Conservation (phyloP, 2,113 vertebrate genomes). For the Oncorhynchus nerka region DNA sequence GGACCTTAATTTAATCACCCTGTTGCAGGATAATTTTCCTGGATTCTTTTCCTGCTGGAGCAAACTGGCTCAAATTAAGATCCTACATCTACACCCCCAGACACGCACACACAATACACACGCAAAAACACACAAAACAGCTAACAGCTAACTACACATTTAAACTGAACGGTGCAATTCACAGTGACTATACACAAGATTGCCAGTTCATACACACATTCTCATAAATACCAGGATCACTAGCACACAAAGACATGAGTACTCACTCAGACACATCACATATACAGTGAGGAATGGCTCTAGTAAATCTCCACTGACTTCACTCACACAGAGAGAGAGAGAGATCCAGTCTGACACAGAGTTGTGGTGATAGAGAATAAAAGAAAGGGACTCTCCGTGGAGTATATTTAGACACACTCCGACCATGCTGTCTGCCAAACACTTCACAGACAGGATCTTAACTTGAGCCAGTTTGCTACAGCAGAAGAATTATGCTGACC, state of each 20-base stretch:
- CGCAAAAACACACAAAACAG: not conserved
- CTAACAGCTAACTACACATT: not conserved
- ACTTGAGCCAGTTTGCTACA: too few relatives aligned
- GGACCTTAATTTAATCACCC: too few relatives aligned
- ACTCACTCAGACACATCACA: conserved; percentile 3
- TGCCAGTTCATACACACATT: not conserved
- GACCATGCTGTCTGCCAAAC: not conserved
- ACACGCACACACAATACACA: not conserved
- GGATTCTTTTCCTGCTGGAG: too few relatives aligned
- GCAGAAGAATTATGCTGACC: too few relatives aligned
- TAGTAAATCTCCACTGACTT: not conserved
- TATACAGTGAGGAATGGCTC: not conserved
- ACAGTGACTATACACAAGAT: not conserved
- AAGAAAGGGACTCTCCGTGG: not conserved
- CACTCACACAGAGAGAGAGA: not conserved
- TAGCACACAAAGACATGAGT: not conserved
- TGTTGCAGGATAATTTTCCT: too few relatives aligned
- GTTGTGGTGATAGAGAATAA: not conserved
- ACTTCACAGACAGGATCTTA: too few relatives aligned
- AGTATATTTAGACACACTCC: not conserved
- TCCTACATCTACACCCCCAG: too few relatives aligned
- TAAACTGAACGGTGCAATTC: not conserved
- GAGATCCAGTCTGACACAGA: not conserved
- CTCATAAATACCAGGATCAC: not conserved
- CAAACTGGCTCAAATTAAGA: too few relatives aligned